Conservation (phyloP, 1,140 invertebrate genomes). For the Augochlora pura region DNA sequence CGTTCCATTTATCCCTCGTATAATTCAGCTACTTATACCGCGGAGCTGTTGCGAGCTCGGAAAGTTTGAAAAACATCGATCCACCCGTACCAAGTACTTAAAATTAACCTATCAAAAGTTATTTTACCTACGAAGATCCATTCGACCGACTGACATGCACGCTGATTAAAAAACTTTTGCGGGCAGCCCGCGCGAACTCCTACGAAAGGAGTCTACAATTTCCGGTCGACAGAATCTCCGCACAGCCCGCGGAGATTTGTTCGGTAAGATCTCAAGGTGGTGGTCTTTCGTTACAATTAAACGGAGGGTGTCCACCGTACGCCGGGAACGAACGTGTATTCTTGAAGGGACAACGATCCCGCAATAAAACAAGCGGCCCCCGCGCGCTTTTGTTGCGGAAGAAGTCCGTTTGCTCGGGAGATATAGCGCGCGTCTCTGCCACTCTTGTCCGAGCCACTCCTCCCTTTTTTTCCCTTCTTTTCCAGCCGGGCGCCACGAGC, state of each 20-base stretch:
- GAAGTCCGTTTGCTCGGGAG: slow-evolving; percentile 29
- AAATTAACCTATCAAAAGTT: too few species aligned
- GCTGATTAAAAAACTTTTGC: too few species aligned
- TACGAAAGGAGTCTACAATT: background rate
- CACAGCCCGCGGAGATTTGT: background rate
- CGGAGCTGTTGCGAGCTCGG: too few species aligned
- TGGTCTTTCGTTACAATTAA: slow-evolving; percentile 22
- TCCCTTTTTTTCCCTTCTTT: slow-evolving; percentile 8
- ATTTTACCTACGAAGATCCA: too few species aligned
- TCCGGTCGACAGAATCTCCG: background rate
- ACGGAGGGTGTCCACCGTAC: slow-evolving; percentile 11
- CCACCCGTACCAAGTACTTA: too few species aligned
- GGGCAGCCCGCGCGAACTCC: background rate
- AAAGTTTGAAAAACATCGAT: too few species aligned
- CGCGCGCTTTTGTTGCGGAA: slow-evolving; percentile 8
- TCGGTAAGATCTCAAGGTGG: background rate
- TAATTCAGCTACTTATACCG: too few species aligned
- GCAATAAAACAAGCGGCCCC: slow-evolving; percentile 52
- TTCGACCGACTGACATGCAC: too few species aligned
- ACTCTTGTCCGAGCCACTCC: background rate
- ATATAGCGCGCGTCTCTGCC: slow-evolving; percentile 39
- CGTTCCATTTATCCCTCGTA: too few species aligned
- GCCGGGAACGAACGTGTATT: background rate
- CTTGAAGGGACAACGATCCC: slow-evolving; percentile 4
- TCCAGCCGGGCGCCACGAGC: slow-evolving; percentile 32